These are phyloP conservation scores for Pecten maximus DNA, from an alignment of 2,888 invertebrate genomes.

Conservation along the genomic window DNA sequence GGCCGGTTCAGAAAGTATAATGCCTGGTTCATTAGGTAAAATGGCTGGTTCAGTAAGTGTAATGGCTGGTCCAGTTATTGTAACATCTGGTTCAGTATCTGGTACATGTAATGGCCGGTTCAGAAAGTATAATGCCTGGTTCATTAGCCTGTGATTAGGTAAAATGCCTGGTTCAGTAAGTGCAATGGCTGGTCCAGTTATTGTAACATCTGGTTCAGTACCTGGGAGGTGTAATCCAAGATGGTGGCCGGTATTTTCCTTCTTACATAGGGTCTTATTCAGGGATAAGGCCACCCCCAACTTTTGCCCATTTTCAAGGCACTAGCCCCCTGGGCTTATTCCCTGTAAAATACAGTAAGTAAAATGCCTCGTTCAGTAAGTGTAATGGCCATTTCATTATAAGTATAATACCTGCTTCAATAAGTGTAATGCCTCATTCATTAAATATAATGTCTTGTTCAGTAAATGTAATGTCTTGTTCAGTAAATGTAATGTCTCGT, in stretches of 20 bases:
- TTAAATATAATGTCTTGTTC: neutral
- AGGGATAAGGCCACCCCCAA: too few species aligned
- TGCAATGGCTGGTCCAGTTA: neutral
- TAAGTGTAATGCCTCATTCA: neutral
- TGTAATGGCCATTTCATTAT: neutral
- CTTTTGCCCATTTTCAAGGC: too few species aligned
- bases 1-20: neutral
- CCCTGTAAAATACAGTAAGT: neutral
- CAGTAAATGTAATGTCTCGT: neutral
- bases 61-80: neutral
- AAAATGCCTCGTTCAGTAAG: slow-evolving; percentile 51
- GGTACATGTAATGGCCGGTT: neutral
- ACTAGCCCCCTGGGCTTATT: too few species aligned
- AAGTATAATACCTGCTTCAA: too few species aligned
- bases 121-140: too few species aligned
- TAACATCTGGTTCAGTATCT: neutral
- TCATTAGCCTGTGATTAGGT: neutral
- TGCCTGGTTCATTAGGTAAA: neutral
- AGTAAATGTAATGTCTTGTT: neutral
- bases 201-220: neutral
- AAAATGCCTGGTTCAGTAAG: neutral
- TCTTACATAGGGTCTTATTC: too few species aligned
- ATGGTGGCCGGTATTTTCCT: too few species aligned
- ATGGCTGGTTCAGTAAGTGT: slow-evolving; percentile 54
- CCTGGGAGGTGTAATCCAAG: too few species aligned